Base-by-base conservation (phyloP, 2,797 vertebrate genomes). In the Acipenser ruthenus region DNA sequence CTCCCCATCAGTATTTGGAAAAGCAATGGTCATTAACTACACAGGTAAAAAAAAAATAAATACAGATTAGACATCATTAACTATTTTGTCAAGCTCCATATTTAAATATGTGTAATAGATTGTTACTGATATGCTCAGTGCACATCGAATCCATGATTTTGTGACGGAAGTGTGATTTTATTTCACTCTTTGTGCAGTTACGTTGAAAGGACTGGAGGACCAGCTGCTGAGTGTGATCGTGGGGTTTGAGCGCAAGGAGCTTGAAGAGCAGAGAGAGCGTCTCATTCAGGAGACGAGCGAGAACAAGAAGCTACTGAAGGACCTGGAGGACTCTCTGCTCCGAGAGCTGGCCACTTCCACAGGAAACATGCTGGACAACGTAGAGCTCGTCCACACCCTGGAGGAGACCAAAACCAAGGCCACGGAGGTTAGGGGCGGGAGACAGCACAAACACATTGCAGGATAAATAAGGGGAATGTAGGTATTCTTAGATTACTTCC, bases 1-100 rank as follows among this genome's bases (percentile, higher is more conserved):
- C 75, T 89, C 91, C 3, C 96, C 95, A 0, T 93, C 95, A 0
- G 93, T 99, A 69, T 99, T 98, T 78, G 94, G 95, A 69, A 98
- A 97, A 79, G 91, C 95, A 68, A 93, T 96, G 92, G 95, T 99
- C 75, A 98, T 99, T 73, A 98, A 99, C 73, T 98, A 99, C 8
- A 96, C 95, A 0, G 97, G 97, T 99, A 74, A 88, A 89, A 68
- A 47, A 9, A 55, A 18, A 18, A 18, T 18, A 18, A 18, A 18
- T 18, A 15, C 47, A 10, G 18, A 23, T 69, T 48, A 48, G 23
- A 8, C 53, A 49, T 9, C 37, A 55, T 61, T 37, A 37, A 37
- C 37, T 37, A 37, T 37, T 37, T 37, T 37, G 37, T 5, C 37
- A 37, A 37, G 37, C 37, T 37, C 37, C 37, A 37, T 37, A 37